Percentiles rank a stretch among this genome's conserved stretches.
These are phyloP conservation scores for Falco novaeseelandiae DNA, from an alignment of 2,797 vertebrate genomes.

Conservation along the genomic window DNA sequence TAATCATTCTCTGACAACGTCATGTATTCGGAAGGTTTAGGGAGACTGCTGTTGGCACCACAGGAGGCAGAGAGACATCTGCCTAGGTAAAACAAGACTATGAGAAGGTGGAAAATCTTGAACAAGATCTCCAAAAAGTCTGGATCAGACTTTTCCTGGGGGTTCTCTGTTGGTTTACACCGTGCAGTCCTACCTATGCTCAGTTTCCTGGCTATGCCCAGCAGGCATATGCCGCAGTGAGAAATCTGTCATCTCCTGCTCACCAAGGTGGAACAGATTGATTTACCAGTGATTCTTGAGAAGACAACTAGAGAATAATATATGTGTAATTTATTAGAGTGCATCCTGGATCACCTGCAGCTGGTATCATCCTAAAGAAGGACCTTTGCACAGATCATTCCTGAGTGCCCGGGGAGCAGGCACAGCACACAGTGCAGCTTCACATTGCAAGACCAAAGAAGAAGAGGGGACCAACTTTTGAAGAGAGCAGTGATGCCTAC, in stretches of 20 bases:
- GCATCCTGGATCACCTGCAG: neutral
- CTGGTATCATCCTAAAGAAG: neutral
- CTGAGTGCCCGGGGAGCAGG: rapidly evolving
- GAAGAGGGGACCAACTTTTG: neutral
- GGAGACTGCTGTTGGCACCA: neutral
- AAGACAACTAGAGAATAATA: neutral
- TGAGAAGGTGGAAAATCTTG: neutral
- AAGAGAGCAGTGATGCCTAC: neutral
- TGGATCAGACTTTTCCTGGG: neutral
- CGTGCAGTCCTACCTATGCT: neutral
- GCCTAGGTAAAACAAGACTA: neutral
- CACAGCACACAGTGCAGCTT: neutral
- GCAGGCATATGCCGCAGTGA: neutral
- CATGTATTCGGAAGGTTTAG: neutral
- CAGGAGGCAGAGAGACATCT: neutral
- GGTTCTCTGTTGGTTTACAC: neutral
- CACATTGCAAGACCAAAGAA: neutral
- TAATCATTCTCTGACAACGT: neutral
- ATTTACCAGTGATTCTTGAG: neutral
- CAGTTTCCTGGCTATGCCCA: neutral
- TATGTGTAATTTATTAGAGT: neutral
- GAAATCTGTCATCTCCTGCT: neutral
- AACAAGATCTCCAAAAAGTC: neutral
- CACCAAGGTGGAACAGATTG: neutral
- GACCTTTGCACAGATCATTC: neutral